Conservation (phyloP, 2,113 vertebrate species). For the Mormyrus iriodes region DNA sequence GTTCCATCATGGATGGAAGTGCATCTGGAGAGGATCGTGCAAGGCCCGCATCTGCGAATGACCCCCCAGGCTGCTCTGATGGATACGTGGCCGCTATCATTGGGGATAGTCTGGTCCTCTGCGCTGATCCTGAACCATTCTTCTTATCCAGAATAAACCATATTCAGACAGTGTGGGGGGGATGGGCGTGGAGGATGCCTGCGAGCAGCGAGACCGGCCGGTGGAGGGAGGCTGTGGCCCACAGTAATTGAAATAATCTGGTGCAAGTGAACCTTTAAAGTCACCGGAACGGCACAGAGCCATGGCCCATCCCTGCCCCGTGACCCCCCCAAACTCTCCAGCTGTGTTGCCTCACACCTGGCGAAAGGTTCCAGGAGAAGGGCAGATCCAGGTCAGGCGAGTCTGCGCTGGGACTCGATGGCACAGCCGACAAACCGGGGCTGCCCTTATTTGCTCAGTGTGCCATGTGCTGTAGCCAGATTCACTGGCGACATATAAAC, state of each 20-base stretch:
- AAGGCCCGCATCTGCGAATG: not conserved
- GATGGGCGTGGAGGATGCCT: slow-evolving; percentile 2
- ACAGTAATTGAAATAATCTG: slow-evolving; percentile 28
- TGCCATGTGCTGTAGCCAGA: slow-evolving; percentile 14
- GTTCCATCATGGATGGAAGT: not conserved
- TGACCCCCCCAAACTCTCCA: not conserved
- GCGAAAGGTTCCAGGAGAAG: slow-evolving; percentile 26
- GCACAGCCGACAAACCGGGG: not conserved
- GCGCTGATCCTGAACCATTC: slow-evolving; percentile 9
- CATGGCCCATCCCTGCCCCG: slow-evolving; percentile 13
- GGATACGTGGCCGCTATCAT: not conserved
- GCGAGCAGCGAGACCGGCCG: not conserved
- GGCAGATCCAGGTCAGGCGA: not conserved
- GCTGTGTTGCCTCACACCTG: slow-evolving; percentile 38
- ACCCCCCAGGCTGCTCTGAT: not conserved
- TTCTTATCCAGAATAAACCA: slow-evolving; percentile 16
- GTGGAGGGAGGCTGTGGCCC: not conserved
- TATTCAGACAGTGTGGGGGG: not conserved
- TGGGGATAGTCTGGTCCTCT: not conserved
- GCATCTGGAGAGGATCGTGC: not conserved
- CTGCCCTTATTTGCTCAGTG: not conserved
- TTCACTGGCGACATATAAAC: not conserved
- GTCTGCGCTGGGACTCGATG: not conserved
- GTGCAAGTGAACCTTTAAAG: slow-evolving; percentile 45
- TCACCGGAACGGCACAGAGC: slow-evolving; percentile 26